These are phyloP conservation scores for Caenorhabditis elegans DNA, from an alignment of 1,140 invertebrate genomes.

Conservation along the genomic window DNA sequence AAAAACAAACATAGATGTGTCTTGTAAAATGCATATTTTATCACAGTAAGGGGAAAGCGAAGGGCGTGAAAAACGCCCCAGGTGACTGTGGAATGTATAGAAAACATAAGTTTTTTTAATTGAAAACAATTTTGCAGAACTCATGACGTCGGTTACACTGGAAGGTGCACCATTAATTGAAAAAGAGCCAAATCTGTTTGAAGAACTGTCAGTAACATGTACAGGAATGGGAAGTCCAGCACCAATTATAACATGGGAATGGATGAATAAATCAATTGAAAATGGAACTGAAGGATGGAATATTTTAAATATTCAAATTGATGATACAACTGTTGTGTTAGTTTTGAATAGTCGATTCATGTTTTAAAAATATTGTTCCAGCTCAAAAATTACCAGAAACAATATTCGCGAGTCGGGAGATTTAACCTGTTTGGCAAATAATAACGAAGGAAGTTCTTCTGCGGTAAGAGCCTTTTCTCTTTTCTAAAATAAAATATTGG, in stretches of 20 bases:
- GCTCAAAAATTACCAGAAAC: conserved; percentile 1
- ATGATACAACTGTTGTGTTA: conserved; percentile 6
- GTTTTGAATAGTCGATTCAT: too few species aligned
- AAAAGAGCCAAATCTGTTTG: background rate
- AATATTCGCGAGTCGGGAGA: conserved; percentile 8
- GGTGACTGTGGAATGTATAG: too few species aligned
- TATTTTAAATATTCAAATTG: background rate
- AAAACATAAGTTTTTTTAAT: too few species aligned
- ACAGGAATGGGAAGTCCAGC: background rate
- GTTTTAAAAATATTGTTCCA: too few species aligned
- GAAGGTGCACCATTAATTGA: background rate
- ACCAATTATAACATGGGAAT: background rate
- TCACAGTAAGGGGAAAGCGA: too few species aligned
- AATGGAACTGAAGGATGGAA: conserved; percentile 26
- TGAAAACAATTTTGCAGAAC: too few species aligned
- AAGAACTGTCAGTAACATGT: background rate
- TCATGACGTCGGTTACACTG: background rate
- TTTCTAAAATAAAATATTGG: background rate
- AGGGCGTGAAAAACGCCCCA: too few species aligned
- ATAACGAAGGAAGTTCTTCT: conserved; percentile 12
- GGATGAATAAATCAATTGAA: conserved; percentile 28
- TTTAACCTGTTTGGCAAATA: background rate
- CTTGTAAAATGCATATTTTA: too few species aligned
- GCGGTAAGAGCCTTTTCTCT: background rate
- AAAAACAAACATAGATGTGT: too few species aligned